Conservation (phyloP, 2,797 vertebrate genomes). For the Myripristis murdjan region DNA sequence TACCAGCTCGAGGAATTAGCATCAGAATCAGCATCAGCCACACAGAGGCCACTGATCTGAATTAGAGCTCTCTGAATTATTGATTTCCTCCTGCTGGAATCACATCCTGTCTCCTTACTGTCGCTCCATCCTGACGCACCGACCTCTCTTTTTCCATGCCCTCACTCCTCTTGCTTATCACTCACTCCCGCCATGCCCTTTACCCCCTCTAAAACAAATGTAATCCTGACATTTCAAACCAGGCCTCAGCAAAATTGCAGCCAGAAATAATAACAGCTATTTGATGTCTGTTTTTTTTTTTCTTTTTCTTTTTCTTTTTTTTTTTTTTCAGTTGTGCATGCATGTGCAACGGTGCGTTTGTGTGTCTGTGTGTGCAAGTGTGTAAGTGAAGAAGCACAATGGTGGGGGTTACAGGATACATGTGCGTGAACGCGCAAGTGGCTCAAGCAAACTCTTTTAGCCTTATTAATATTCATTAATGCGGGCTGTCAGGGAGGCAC, state of each 20-base stretch:
- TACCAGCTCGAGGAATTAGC: constrained; percentile 52
- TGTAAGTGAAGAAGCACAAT: not conserved
- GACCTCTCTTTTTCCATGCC: not conserved
- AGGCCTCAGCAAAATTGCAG: constrained; percentile 46
- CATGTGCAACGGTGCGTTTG: not conserved
- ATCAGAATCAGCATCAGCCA: constrained; percentile 69
- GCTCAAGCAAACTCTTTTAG: constrained; percentile 60
- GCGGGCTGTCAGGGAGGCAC: constrained; percentile 71
- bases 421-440: constrained; percentile 9
- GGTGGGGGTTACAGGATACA: not conserved
- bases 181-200: not conserved
- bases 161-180: not conserved
- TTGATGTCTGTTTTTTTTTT: not conserved
- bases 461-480: constrained; percentile 86
- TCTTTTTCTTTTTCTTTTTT: not conserved
- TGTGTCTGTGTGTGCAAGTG: constrained; percentile 3
- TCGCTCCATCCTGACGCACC: constrained; percentile 4
- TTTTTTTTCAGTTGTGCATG: too few relatives aligned
- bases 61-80: constrained; percentile 80
- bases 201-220: constrained; percentile 38
- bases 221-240: constrained; percentile 60
- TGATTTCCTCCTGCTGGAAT: constrained; percentile 72
- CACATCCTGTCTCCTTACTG: constrained; percentile 31
- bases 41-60: constrained; percentile 74
- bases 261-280: constrained; percentile 46